Evolutionary conservation across 1,140 invertebrate species (phyloP), one percentile per base, ranked within the genome.

Genomic region (Drosophila yakuba): DNA sequence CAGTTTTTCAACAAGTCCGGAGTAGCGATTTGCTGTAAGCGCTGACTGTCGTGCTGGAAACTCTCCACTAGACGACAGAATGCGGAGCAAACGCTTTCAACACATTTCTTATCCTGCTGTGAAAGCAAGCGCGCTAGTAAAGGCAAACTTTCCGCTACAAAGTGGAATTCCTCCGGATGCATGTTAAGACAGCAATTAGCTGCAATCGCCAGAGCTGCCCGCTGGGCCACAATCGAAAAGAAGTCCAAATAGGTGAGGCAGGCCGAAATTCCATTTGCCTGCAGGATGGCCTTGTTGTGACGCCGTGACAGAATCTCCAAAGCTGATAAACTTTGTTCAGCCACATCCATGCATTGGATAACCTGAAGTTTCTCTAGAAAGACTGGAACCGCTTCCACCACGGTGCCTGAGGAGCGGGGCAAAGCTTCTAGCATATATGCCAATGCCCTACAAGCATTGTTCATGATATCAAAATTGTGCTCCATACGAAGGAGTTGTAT

Each of bases 391-490:
- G 98, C 98, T 79, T 99, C 98, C 3, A 99, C 97, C 10, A 99
- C 98, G 15, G 99, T 97, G 5, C 97, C 96, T 28, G 98, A 98
- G 12, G 98, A 99, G 39, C 99, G 95, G 0, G 99, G 99, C 55
- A 99, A 90, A 3, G 98, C 98, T 93, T 99, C 99, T 96, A 99
- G 97, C 98, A 99, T 99, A 92, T 99, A 99, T 1, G 98, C 99
- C 11, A 99, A 94, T 7, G 98, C 98, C 48, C 99, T 96, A 93
- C 98, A 99, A 0, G 98, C 98, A 93, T 99, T 98, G 91, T 99
- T 99, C 98, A 99, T 99, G 94, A 99, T 99, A 93, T 99, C 99
- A 94, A 99, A 99, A 94, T 99, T 99, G 92, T 99, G 98, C 90
- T 98, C 97, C 94, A 98, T 97, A 28, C 96, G 95, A 2, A 98